Conservation (phyloP, 2,797 vertebrate genomes). For the Myiotriccus ornatus region DNA sequence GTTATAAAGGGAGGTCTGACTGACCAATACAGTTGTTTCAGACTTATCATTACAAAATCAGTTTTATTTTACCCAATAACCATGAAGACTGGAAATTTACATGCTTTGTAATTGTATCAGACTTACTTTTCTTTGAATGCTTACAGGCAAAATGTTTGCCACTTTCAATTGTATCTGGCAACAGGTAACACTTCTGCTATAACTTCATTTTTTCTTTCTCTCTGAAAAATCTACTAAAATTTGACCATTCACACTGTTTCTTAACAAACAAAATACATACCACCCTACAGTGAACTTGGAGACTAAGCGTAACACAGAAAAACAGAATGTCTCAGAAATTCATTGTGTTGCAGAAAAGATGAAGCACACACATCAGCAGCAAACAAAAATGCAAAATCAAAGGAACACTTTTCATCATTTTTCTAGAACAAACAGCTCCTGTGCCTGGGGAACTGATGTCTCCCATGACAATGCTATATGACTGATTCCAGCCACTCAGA, state of each 20-base stretch:
- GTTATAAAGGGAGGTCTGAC: background rate
- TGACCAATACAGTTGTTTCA: background rate
- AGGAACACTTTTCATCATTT: background rate
- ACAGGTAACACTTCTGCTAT: background rate
- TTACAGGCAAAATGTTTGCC: background rate
- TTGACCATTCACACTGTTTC: background rate
- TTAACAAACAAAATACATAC: background rate
- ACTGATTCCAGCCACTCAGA: background rate
- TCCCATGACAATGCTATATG: background rate
- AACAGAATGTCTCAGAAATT: background rate
- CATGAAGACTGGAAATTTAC: background rate
- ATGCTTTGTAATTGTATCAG: background rate
- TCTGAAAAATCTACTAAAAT: background rate
- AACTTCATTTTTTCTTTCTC: background rate
- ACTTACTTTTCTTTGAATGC: background rate
- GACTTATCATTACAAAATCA: background rate
- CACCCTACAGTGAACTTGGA: background rate
- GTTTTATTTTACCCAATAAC: background rate
- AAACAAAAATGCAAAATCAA: background rate
- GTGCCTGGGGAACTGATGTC: background rate
- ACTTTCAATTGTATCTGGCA: background rate
- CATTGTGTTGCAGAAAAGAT: background rate
- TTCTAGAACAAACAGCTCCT: background rate
- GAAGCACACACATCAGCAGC: background rate
- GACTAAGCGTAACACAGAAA: background rate